Evolutionary conservation across 2,113 vertebrate species (phyloP).

Genomic region (Alethe diademata): DNA sequence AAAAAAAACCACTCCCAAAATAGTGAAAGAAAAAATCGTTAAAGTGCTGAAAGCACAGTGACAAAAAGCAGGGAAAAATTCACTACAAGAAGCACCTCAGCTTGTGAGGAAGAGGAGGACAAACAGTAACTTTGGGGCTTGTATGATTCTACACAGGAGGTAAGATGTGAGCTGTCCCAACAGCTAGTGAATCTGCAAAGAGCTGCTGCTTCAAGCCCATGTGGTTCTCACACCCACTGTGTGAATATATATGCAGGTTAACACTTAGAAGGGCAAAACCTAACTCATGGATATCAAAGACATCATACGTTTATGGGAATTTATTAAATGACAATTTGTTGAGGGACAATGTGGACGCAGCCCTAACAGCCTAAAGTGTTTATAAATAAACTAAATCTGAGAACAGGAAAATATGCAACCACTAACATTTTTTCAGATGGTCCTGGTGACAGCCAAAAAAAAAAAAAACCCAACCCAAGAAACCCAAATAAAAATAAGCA

Average conservation of each 20-base stretch:
- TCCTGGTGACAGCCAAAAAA: background rate
- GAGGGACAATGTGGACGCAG: background rate
- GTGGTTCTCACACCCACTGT: background rate
- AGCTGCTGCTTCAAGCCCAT: background rate
- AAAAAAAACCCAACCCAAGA: background rate
- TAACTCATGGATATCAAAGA: background rate
- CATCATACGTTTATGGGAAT: background rate
- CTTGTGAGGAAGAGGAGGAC: background rate
- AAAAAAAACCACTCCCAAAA: background rate
- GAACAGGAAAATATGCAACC: background rate
- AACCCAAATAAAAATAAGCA: background rate
- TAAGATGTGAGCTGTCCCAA: background rate
- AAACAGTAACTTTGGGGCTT: background rate
- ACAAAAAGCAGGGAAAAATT: background rate
- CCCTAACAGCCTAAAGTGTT: background rate
- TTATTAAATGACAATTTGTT: background rate
- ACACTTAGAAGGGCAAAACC: background rate
- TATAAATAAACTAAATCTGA: background rate
- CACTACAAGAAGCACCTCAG: background rate
- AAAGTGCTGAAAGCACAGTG: background rate
- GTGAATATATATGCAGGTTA: background rate
- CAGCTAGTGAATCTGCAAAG: background rate
- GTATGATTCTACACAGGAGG: background rate
- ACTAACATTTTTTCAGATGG: background rate
- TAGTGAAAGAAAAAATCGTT: background rate